Evolutionary conservation across 2,888 invertebrate species (phyloP).

Genomic region (Epirrhoe tristata): DNA sequence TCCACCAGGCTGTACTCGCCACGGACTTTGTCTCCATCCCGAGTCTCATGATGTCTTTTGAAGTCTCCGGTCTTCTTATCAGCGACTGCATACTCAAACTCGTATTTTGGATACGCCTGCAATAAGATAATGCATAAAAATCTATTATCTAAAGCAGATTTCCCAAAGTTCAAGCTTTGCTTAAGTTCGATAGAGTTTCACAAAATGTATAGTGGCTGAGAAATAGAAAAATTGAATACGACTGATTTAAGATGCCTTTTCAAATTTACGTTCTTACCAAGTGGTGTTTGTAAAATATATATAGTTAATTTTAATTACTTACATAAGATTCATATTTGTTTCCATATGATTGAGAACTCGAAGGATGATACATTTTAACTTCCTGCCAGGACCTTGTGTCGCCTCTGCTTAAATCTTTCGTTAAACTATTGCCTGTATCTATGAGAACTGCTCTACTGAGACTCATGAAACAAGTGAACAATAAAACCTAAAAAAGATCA

Average conservation of each 20-base stretch:
- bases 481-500: slow-evolving; percentile 64
- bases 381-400: slow-evolving; percentile 64
- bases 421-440: slow-evolving; percentile 52
- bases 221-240: no score
- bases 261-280: no score
- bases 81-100: slow-evolving; percentile 85
- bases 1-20: slow-evolving; percentile 85
- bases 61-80: slow-evolving; percentile 85
- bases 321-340: slow-evolving; percentile 68
- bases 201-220: no score
- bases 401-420: slow-evolving; percentile 17
- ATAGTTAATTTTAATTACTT: slow-evolving; percentile 49
- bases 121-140: slow-evolving; percentile 10
- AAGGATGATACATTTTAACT: slow-evolving; percentile 67
- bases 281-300: no score
- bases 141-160: not conserved
- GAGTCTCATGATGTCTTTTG: slow-evolving; percentile 81
- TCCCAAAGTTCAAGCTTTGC: not conserved
- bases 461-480: slow-evolving; percentile 61
- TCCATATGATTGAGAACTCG: slow-evolving; percentile 54
- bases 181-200: no score
- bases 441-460: slow-evolving; percentile 64
- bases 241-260: no score
- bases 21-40: slow-evolving; percentile 84
- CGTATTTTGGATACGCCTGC: slow-evolving; percentile 84